Conservation (phyloP, 1,140 invertebrate species). For the Calephelis virginiensis region DNA sequence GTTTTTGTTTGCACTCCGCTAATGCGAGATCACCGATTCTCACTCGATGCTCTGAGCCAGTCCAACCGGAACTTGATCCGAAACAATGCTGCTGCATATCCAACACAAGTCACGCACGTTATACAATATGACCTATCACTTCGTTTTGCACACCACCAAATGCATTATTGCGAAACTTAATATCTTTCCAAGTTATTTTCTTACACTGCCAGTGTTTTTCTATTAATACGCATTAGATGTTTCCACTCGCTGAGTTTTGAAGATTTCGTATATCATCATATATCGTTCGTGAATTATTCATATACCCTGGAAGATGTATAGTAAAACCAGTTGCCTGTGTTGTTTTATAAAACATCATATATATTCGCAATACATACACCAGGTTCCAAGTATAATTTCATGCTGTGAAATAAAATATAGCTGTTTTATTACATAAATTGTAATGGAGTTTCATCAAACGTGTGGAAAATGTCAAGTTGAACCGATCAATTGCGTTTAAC, state of each 20-base stretch:
- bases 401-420: no score
- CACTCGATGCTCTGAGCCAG: conserved; percentile 34
- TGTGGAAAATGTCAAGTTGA: no score
- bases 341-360: no score
- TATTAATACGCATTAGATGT: background rate
- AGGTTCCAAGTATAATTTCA: no score
- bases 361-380: no score
- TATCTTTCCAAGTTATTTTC: background rate
- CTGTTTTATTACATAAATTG: no score
- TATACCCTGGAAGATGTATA: no score
- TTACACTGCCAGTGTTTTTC: background rate
- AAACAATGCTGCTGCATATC: conserved; percentile 43
- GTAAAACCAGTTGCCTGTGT: no score
- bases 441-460: no score
- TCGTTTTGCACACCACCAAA: background rate
- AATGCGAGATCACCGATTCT: conserved; percentile 54
- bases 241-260: background rate
- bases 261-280: background rate
- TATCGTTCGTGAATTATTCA: background rate
- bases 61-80: conserved; percentile 55
- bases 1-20: conserved; percentile 70
- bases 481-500: no score
- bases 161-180: background rate
- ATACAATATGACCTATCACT: conserved; percentile 23
- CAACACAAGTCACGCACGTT: conserved; percentile 27